Base-by-base conservation (phyloP, 2,888 invertebrate species). In the Tipula helvola region DNA sequence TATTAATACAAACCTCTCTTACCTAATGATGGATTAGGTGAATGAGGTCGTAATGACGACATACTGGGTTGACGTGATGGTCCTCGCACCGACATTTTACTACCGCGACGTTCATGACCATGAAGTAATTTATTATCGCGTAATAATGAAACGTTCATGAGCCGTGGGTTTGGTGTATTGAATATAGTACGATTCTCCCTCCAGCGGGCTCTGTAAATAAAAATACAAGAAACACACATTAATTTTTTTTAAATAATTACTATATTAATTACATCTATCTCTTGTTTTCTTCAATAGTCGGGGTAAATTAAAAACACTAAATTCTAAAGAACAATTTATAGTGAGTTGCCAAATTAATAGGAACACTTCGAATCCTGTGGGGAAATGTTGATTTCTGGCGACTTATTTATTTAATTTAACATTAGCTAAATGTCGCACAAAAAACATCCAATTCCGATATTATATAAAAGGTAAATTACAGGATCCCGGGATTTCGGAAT, bases 161-260 rank as follows among this genome's bases (percentile, higher is more conserved):
- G 93, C 87, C 98, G 95, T 87, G 98, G 97, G 91, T 97, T 97
- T 41, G 97, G 97, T 86, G 97, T 97, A 92, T 97, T 97, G 93
- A 98, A 97, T 90, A 98, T 97, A 47, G 97, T 97, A 39, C 97
- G 94, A 91, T 97, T 97, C 90, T 97, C 97, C 89, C 96, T 94
- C 96, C 97, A 97, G 90, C 97, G 94, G 42, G 97, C 97, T 91
- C 97, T 97, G 93, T 87, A 93, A 93, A 88, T 86, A 87, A 52
- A 87, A 39, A 39, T 2, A 28, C 28, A 28, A 28, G 28, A 28
- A 28, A 28, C 1, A 28, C 2, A 28, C 28, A 28, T 28, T 28
- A 28, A 28, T 39, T 39, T 39, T 39, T 39, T 39, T 16, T 0
- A 52, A 16, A 52, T 16, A 52, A 52, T 2, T 44, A 52, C 28